Percentiles rank a stretch among this genome's conserved stretches.
phyloP scores from a whole-genome alignment of 1,140 invertebrate genomes.

The Araneus ventricosus region DNA sequence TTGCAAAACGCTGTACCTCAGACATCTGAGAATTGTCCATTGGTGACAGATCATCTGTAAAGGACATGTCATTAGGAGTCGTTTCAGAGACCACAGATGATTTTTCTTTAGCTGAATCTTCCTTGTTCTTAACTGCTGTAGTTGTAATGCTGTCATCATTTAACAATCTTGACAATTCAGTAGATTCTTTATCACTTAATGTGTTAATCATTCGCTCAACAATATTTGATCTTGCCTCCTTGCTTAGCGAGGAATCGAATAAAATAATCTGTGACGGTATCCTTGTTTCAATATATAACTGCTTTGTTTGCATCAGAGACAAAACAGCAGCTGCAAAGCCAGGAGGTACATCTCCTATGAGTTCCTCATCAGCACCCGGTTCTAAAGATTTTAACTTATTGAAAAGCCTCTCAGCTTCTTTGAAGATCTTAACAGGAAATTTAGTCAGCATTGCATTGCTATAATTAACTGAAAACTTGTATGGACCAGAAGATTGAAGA shows the following conservation, averaged over 20 bases:
- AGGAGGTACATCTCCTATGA: slow-evolving; percentile 63
- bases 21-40: slow-evolving; percentile 1
- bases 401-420: slow-evolving; percentile 29
- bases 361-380: slow-evolving; percentile 54
- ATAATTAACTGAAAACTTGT: slow-evolving; percentile 74
- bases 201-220: slow-evolving; percentile 52
- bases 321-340: slow-evolving; percentile 79
- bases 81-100: neutral
- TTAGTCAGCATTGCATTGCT: slow-evolving; percentile 50
- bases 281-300: slow-evolving; percentile 81
- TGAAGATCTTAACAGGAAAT: slow-evolving; percentile 61
- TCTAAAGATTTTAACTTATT: slow-evolving; percentile 13
- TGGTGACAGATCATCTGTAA: neutral
- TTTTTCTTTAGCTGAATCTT: neutral
- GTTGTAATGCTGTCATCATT: neutral
- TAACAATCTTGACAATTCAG: slow-evolving; percentile 28
- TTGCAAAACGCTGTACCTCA: slow-evolving; percentile 33
- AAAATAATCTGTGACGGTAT: slow-evolving; percentile 84
- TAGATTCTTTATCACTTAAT: slow-evolving; percentile 42
- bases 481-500: slow-evolving; percentile 77
- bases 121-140: too few species aligned
- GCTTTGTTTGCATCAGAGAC: slow-evolving; percentile 76
- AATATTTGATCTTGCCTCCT: slow-evolving; percentile 66
- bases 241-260: slow-evolving; percentile 81
- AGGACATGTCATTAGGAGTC: neutral